A percentile compares a stretch with the other conserved stretches of the same genome.
Evolutionary conservation across 2,888 invertebrate species (phyloP).

Genomic region (Pogonocherus hispidulus): DNA sequence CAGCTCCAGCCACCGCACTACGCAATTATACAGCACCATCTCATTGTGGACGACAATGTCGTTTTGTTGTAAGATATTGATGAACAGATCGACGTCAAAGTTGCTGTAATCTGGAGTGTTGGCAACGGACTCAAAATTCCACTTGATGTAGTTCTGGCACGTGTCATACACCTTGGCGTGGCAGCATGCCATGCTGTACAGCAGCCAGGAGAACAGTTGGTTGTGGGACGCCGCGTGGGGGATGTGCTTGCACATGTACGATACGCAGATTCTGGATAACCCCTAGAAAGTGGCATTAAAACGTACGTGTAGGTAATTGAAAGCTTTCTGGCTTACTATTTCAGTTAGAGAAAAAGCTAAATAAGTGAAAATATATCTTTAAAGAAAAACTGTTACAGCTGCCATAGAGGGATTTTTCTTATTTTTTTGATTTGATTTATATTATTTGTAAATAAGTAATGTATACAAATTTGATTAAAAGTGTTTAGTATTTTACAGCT

Average conservation of each 20-base stretch:
- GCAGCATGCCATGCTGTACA: conserved; percentile 88
- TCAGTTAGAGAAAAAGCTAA: no score
- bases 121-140: conserved; percentile 90
- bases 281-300: conserved; percentile 72
- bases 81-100: conserved; percentile 85
- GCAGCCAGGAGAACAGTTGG: conserved; percentile 90
- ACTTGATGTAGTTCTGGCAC: conserved; percentile 88
- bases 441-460: no score
- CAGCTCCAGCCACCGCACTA: conserved; percentile 78
- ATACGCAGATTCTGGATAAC: conserved; percentile 84
- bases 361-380: no score
- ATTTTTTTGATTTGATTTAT: not conserved
- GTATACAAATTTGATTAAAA: no score
- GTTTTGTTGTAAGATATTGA: conserved; percentile 84
- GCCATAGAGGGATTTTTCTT: no score
- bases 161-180: conserved; percentile 78
- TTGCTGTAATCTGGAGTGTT: conserved; percentile 84
- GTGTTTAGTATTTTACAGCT: no score
- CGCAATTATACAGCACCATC: conserved; percentile 84
- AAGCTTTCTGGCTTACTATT: no score
- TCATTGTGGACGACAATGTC: conserved; percentile 92
- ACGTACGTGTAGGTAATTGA: no score
- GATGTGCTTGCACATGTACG: conserved; percentile 90
- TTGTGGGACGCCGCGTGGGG: conserved; percentile 87
- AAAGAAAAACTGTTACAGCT: no score